Conservation (phyloP, 2,113 vertebrate genomes). For the Catharus bicknelli region DNA sequence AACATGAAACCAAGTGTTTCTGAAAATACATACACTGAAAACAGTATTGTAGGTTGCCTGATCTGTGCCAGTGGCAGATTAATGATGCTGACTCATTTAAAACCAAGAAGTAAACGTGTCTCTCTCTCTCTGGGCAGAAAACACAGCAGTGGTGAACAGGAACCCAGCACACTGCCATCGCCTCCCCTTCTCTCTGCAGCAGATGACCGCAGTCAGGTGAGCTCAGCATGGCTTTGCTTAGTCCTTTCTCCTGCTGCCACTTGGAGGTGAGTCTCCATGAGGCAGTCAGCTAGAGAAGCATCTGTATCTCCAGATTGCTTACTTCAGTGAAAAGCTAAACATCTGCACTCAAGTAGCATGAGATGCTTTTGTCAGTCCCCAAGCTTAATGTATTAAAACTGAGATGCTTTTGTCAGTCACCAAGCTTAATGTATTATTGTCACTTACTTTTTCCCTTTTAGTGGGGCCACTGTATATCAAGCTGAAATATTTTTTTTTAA, state of each 20-base stretch:
- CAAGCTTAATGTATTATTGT: background rate
- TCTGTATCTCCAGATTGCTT: background rate
- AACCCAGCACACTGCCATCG: conserved; percentile 88
- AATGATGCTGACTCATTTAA: background rate
- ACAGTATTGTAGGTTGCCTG: background rate
- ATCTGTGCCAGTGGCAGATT: background rate
- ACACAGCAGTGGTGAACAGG: conserved; percentile 96
- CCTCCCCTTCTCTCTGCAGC: conserved; percentile 86
- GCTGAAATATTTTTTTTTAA: background rate
- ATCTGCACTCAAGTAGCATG: background rate
- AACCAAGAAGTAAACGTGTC: background rate
- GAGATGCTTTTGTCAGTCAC: background rate
- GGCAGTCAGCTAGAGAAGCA: background rate
- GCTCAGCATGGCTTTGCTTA: background rate
- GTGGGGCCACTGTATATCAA: background rate
- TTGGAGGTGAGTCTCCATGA: background rate
- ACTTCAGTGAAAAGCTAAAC: background rate
- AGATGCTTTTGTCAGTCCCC: background rate
- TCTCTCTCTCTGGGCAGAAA: conserved; percentile 77
- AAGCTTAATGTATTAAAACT: background rate
- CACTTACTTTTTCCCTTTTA: background rate
- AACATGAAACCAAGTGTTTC: background rate
- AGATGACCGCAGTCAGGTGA: conserved; percentile 91
- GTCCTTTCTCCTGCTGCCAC: background rate
- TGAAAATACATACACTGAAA: background rate